phyloP scores from a whole-genome alignment of 1,140 invertebrate species.

The Gonatopus flavifemur region DNA sequence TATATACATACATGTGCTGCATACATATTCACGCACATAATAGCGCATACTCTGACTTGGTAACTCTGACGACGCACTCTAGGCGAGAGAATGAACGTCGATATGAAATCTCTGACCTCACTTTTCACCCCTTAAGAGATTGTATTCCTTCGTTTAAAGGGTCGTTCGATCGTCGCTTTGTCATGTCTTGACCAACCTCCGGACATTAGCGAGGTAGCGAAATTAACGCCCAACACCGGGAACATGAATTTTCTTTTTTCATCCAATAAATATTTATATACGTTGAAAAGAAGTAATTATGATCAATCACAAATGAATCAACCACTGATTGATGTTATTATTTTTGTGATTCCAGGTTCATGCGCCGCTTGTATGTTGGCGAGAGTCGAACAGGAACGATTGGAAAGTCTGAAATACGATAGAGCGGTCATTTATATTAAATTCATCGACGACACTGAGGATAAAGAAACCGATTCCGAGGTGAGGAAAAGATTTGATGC shows the following conservation, averaged over 20 bases:
- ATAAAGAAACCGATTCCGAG: constrained; percentile 39
- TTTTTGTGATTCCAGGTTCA: constrained; percentile 39
- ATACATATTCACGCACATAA: no score
- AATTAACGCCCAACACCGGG: not conserved
- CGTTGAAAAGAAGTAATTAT: not conserved
- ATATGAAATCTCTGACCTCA: no score
- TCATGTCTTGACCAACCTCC: not conserved
- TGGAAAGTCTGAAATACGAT: constrained; percentile 52
- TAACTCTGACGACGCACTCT: no score
- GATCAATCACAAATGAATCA: not conserved
- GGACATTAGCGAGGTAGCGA: not conserved
- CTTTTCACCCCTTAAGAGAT: no score
- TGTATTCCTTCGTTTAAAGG: no score
- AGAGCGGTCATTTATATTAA: constrained; percentile 52
- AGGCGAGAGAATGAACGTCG: no score
- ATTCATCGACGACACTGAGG: constrained; percentile 49
- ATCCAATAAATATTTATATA: not conserved
- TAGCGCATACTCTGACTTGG: no score
- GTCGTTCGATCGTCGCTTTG: not conserved
- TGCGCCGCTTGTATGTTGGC: constrained; percentile 46
- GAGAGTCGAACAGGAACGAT: constrained; percentile 45
- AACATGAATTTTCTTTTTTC: no score
- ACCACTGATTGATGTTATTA: not conserved
- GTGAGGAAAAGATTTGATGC: constrained; percentile 28
- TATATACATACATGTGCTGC: no score